A percentile compares a stretch with the other conserved stretches of the same genome.
phyloP scores from a whole-genome alignment of 2,888 invertebrate genomes.

The Melinopterus prodromus region DNA sequence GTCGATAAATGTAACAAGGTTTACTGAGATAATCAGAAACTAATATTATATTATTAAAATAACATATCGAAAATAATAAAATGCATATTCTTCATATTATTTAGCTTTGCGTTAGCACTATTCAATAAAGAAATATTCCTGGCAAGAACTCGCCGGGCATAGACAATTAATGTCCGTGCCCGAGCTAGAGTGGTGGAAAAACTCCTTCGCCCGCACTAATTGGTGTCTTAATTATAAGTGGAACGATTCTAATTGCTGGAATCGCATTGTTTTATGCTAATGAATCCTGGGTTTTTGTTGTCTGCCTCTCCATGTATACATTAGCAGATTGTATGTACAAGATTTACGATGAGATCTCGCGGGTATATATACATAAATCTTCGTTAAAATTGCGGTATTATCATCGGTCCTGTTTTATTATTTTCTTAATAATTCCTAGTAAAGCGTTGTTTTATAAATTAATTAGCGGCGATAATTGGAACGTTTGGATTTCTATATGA shows the following conservation, averaged over 20 bases:
- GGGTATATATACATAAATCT: not conserved
- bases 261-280: constrained; percentile 26
- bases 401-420: not conserved
- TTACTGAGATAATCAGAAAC: too few species aligned
- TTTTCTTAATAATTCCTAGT: not conserved
- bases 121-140: not conserved
- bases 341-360: not conserved
- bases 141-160: not conserved
- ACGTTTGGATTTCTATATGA: too few species aligned
- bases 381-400: not conserved
- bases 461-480: too few species aligned
- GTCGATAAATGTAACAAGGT: too few species aligned
- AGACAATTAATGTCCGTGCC: not conserved
- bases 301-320: not conserved
- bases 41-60: too few species aligned
- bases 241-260: constrained; percentile 22
- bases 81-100: too few species aligned
- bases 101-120: not conserved
- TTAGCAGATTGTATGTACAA: not conserved
- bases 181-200: not conserved
- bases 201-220: constrained; percentile 22
- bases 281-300: constrained; percentile 9
- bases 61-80: too few species aligned
- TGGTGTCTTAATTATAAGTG: constrained; percentile 20
- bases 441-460: not conserved